Base-by-base conservation (phyloP, 2,113 vertebrate species). In the Sminthopsis crassicaudata region DNA sequence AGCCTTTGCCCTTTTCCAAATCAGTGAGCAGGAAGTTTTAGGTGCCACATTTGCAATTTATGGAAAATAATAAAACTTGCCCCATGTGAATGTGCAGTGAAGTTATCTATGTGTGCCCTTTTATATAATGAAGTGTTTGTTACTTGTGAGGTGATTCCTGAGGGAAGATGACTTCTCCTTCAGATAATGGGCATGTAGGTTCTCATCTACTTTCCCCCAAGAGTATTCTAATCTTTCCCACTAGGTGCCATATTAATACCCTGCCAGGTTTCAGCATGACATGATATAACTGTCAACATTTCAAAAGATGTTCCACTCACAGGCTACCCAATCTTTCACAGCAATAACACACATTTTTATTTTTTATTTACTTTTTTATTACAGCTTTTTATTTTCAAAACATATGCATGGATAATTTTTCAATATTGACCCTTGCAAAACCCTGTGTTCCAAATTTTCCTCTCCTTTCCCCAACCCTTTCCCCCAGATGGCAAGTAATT, bases 201-300 rank as follows among this genome's bases (percentile, higher is more conserved):
- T 97, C 42, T 95, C 93, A 94, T 84, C 67, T 23, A 84, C n/a
- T 84, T 84, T 84, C 23, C 67, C 95, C 97, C 94, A 96, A 94
- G 54, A 95, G 96, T 92, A 90, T 23, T 95, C 97, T 97, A 91
- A 97, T n/a, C 89, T 50, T 1, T 46, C 89, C 95, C 76, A n/a
- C 46, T 36, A 84, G 7, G 89, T 0, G 55, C 97, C 96, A 97
- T 90, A 92, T 88, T 91, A 84, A 51, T 27, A 53, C 30, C 50
- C 93, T 95, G 97, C 97, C 97, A 97, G 96, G 95, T 95, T 96
- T 97, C 97, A 95, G 95, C 94, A 96, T 42, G 94, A 97, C 96
- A 97, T 97, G 95, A 96, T 93, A 89, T 53, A 84, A 91, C 94
- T 95, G 95, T 98, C 96, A 97, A 94, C 97, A 96, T 84, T 76